A percentile compares a stretch with the other conserved stretches of the same genome.
Conservation (phyloP, 2,797 vertebrate species). For the Trichosurus vulpecula region DNA sequence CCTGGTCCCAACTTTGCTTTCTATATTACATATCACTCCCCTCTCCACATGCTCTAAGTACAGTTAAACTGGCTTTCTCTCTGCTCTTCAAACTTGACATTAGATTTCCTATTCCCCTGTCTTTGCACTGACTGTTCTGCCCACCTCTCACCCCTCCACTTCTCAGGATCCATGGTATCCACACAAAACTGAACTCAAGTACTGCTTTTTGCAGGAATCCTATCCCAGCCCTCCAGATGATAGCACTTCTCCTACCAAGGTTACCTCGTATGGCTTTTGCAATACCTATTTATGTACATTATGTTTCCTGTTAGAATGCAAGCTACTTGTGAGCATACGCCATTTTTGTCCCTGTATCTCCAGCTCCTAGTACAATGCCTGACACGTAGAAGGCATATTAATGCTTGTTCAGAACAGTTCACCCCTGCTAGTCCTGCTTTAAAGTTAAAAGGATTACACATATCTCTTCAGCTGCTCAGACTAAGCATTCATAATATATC, state of each 20-base stretch:
- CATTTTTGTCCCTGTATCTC: neutral
- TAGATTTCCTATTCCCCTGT: neutral
- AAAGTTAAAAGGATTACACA: neutral
- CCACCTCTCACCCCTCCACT: neutral
- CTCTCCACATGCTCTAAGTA: neutral
- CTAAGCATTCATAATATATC: neutral
- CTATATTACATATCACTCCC: neutral
- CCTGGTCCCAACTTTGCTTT: neutral
- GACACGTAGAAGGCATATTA: neutral
- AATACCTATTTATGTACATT: neutral
- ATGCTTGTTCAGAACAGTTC: neutral
- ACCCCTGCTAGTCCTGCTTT: neutral
- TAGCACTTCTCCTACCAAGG: neutral
- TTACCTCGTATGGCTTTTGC: neutral
- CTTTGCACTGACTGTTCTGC: neutral
- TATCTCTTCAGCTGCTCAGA: neutral
- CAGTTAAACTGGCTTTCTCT: neutral
- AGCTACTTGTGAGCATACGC: neutral
- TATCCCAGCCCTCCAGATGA: neutral
- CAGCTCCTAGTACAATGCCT: neutral
- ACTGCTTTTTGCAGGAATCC: neutral
- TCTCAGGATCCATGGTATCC: neutral
- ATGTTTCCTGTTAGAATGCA: neutral
- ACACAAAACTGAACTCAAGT: neutral
- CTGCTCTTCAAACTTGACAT: neutral